Percentiles rank a stretch among this genome's conserved stretches.
phyloP scores from a whole-genome alignment of 1,140 invertebrate genomes.

The Littorina saxatilis region DNA sequence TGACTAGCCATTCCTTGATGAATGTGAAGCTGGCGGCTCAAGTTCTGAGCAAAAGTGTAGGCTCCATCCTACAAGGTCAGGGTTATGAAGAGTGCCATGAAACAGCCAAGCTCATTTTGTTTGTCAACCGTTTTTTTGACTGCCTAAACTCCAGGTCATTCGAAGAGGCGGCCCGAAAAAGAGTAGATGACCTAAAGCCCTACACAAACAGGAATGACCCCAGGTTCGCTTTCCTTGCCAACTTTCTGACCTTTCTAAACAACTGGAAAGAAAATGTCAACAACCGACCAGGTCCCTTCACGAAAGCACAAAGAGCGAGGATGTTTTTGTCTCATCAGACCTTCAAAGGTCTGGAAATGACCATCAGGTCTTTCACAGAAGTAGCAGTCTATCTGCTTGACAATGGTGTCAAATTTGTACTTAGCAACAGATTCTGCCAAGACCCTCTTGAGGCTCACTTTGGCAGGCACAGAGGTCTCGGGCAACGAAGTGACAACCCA shows the following conservation, averaged over 20 bases:
- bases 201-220: background rate
- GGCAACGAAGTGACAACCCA: slow-evolving; percentile 18
- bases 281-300: background rate
- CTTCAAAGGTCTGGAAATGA: slow-evolving; percentile 22
- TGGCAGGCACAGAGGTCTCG: background rate
- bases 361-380: background rate
- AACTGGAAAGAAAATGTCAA: background rate
- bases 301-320: background rate
- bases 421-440: slow-evolving; percentile 26
- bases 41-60: slow-evolving; percentile 1
- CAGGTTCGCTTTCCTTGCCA: background rate
- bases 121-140: slow-evolving; percentile 34
- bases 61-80: background rate
- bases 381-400: background rate
- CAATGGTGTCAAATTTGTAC: slow-evolving; percentile 16
- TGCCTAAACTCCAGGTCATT: slow-evolving; percentile 3
- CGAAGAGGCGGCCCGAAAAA: background rate
- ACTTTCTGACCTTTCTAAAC: background rate
- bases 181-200: background rate
- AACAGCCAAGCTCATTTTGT: slow-evolving; percentile 2
- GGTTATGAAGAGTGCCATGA: background rate
- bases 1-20: no score
- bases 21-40: slow-evolving; percentile 8
- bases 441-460: slow-evolving; percentile 19
- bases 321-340: slow-evolving; percentile 24